Evolutionary conservation across 2,113 vertebrate species (phyloP), one percentile per base, ranked within the genome.

Genomic region (Paramisgurnus dabryanus): DNA sequence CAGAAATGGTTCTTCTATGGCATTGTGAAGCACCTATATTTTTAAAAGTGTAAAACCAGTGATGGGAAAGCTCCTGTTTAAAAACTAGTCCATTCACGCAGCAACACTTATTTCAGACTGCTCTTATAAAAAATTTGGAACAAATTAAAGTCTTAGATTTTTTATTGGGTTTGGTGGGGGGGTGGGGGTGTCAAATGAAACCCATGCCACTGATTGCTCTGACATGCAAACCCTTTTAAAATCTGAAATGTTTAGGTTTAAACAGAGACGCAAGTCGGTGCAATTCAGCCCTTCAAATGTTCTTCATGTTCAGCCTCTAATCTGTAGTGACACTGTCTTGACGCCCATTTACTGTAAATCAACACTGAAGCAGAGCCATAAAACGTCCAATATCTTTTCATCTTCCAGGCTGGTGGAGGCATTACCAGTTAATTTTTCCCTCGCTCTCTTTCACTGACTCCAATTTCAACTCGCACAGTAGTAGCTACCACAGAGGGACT

Each of bases 401-500:
- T 50, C 80, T 74, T 17, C 61, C 72, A 67, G 65, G 63, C 73
- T 50, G 66, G 73, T 55, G 73, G 61, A 69, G 57, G 15, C 80
- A 70, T 82, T 81, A 75, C 45, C 64, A 77, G 75, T 83, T 74
- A 11, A 60, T 78, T 78, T 43, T 40, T n/a, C 1, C 45, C 53
- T 18, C 7, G 47, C 43, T 17, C n/a, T 66, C 18, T 71, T 50
- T 65, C 63, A 1, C 75, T 77, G 75, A 77, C 75, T 68, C 70
- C 39, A 72, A 55, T 78, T 82, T 79, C 70, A 55, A 53, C 75
- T 83, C 22, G 40, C 57, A 84, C 82, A 76, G 72, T 69, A 73
- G 80, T 81, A 79, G 68, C 81, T 81, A 68, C 69, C 80, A 76
- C 49, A 61, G 66, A 72, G 77, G 66, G 50, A 76, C 45, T 45